Evolutionary conservation across 2,888 invertebrate species (phyloP).

Genomic region (Andrena bicolor): DNA sequence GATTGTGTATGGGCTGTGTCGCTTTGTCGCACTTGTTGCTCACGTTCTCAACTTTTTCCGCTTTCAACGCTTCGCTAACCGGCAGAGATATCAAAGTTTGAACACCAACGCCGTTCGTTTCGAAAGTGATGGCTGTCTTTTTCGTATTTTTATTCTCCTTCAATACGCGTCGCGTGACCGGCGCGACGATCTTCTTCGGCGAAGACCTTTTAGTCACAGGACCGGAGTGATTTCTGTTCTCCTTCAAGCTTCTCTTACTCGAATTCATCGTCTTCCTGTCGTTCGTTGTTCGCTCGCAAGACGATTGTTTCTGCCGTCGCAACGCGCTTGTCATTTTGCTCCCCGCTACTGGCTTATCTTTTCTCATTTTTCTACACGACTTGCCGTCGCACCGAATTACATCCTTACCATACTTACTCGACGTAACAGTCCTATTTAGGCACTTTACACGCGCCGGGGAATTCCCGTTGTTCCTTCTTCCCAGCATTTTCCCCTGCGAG

Average conservation of each 20-base stretch:
- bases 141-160: constrained; percentile 83
- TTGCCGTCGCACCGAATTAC: constrained; percentile 69
- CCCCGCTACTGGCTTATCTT: constrained; percentile 73
- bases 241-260: constrained; percentile 76
- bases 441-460: constrained; percentile 78
- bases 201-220: constrained; percentile 64
- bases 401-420: constrained; percentile 69
- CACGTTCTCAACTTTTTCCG: constrained; percentile 72
- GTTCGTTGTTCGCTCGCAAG: constrained; percentile 53
- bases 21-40: constrained; percentile 73
- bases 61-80: constrained; percentile 75
- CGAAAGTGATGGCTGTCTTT: constrained; percentile 70
- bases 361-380: constrained; percentile 71
- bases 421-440: constrained; percentile 71
- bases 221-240: constrained; percentile 75
- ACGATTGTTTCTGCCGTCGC: constrained; percentile 66
- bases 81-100: constrained; percentile 79
- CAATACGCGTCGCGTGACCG: constrained; percentile 77
- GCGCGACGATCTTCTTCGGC: constrained; percentile 62
- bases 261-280: constrained; percentile 60
- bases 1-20: constrained; percentile 68
- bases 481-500: constrained; percentile 59
- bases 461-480: constrained; percentile 57
- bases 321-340: constrained; percentile 57
- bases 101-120: constrained; percentile 75